Evolutionary conservation across 2,797 vertebrate genomes (phyloP).

Genomic region (Thaleichthys pacificus): DNA sequence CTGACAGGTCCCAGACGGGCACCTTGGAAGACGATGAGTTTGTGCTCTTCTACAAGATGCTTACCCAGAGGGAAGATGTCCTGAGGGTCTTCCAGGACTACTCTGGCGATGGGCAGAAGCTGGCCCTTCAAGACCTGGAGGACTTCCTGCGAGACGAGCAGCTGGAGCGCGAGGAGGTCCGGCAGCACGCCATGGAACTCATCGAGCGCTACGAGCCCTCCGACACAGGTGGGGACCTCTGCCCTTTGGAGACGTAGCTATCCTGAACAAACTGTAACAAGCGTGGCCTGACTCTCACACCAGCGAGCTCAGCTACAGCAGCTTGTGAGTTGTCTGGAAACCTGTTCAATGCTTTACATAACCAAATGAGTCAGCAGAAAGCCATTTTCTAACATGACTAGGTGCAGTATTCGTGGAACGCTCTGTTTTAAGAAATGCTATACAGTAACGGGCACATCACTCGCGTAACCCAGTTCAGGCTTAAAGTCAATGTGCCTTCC

Average conservation of each 20-base stretch:
- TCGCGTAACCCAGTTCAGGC: too few species aligned
- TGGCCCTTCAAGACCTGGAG: conserved; percentile 82
- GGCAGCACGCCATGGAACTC: conserved; percentile 79
- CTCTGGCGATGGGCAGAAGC: conserved; percentile 86
- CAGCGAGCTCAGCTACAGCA: too few species aligned
- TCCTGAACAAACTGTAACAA: background rate
- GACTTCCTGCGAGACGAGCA: conserved; percentile 88
- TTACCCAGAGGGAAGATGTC: conserved; percentile 87
- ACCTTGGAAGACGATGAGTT: conserved; percentile 91
- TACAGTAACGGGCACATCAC: too few species aligned
- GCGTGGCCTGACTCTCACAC: background rate
- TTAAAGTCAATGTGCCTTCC: too few species aligned
- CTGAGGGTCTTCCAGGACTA: conserved; percentile 84
- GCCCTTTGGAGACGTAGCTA: background rate
- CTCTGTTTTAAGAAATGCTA: too few species aligned
- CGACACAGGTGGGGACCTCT: conserved; percentile 56
- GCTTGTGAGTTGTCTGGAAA: too few species aligned
- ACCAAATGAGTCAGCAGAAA: too few species aligned
- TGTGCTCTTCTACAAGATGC: conserved; percentile 91
- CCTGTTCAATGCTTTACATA: too few species aligned
- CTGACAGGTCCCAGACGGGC: conserved; percentile 85
- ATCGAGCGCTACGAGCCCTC: conserved; percentile 88
- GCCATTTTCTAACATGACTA: too few species aligned
- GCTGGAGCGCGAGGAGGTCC: conserved; percentile 69
- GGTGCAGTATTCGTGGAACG: too few species aligned